phyloP scores from a whole-genome alignment of 1,140 invertebrate species.

The Scaptomyza hsui region DNA sequence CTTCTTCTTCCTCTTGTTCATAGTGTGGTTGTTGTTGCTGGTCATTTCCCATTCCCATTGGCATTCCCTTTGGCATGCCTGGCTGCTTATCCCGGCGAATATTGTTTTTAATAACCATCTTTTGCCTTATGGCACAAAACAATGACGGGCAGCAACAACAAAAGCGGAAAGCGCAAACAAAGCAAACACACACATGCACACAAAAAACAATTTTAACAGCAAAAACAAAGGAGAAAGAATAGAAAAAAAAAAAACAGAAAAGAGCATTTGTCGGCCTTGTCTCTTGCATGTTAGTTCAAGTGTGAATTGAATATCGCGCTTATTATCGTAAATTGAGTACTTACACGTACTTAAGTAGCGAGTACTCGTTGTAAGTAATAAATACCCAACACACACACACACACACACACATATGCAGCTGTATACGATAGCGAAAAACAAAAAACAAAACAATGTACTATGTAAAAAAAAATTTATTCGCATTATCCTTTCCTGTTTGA shows the following conservation, averaged over 20 bases:
- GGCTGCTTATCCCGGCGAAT: constrained; percentile 70
- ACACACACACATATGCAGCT: constrained; percentile 7
- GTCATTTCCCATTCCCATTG: constrained; percentile 5
- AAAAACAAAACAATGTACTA: neutral
- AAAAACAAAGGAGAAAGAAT: neutral
- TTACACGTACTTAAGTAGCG: constrained; percentile 8
- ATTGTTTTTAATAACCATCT: constrained; percentile 78
- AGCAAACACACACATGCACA: constrained; percentile 19
- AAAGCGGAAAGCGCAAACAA: constrained; percentile 17
- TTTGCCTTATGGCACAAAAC: constrained; percentile 19
- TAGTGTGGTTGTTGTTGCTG: constrained; percentile 1
- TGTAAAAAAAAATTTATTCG: neutral
- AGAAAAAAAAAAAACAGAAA: constrained; percentile 60
- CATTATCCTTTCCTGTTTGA: constrained; percentile 14
- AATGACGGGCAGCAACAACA: constrained; percentile 19
- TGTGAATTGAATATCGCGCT: constrained; percentile 17
- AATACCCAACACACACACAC: constrained; percentile 4
- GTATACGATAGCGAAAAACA: constrained; percentile 19
- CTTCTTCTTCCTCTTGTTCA: neutral
- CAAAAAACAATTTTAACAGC: constrained; percentile 8
- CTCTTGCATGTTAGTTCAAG: constrained; percentile 40
- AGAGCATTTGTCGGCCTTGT: constrained; percentile 68
- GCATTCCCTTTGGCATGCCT: constrained; percentile 39
- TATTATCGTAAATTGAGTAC: constrained; percentile 37
- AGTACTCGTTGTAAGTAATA: constrained; percentile 21